Evolutionary conservation across 2,113 vertebrate species (phyloP), one percentile per base, ranked within the genome.

Genomic region (Xyrauchen texanus): DNA sequence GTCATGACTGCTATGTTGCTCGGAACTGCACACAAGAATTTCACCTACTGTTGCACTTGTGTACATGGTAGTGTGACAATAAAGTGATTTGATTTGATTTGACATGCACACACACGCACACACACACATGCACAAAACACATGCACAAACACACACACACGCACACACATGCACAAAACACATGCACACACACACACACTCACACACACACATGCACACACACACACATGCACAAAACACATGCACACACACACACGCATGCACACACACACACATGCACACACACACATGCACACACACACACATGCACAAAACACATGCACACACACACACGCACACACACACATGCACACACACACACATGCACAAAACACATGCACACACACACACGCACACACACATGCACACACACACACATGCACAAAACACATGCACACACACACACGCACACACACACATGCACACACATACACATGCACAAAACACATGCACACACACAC

Each of bases 111-210:
- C 11, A 70, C 57, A 44, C 57, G 10, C 9, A 62, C 70, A 16
- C 11, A 10, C n/a, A 61, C 55, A 15, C 34, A 7, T 8, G 67
- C 21, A 34, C 21, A 34, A n/a, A n/a, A n/a, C n/a, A n/a, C n/a
- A n/a, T n/a, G n/a, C n/a, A n/a, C n/a, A n/a, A n/a, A 75, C n/a
- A 71, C 11, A 70, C 57, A 44, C 57, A 15, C 9, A 62, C 70
- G 11, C 11, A 10, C n/a, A 61, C 55, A 15, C 34, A 7, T 8
- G 67, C 21, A 34, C 21, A 34, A n/a, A n/a, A n/a, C n/a, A n/a
- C n/a, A n/a, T n/a, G n/a, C 72, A 75, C n/a, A 71, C 11, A 70
- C 57, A 44, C 57, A 15, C 9, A 62, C 70, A 16, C 11, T 6
- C n/a, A 61, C 55, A 15, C 34, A 7, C 10, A 69, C 21, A 34